Percentiles rank a stretch among this genome's conserved stretches.
These are phyloP conservation scores for Mythimna ferrago DNA, from an alignment of 2,888 invertebrate species.

Conservation along the genomic window DNA sequence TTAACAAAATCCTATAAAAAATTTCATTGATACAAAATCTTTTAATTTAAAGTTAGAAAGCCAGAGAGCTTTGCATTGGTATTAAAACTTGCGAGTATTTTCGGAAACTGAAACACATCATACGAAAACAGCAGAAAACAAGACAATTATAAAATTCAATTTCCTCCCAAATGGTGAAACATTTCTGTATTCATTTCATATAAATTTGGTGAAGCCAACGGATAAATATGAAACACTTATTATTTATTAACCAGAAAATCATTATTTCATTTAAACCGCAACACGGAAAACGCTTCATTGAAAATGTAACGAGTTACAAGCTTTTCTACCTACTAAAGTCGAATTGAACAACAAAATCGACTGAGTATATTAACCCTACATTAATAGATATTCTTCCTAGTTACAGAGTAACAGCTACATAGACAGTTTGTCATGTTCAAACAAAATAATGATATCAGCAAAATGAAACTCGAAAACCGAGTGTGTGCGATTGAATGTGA, in stretches of 20 bases:
- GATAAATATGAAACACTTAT: conserved; percentile 24
- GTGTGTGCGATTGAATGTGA: conserved; percentile 67
- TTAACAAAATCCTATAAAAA: background rate
- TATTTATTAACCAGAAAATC: conserved; percentile 19
- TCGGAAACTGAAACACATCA: background rate
- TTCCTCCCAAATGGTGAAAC: background rate
- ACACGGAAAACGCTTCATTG: conserved; percentile 18
- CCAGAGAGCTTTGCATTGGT: background rate
- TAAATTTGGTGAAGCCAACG: background rate
- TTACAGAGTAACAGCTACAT: background rate
- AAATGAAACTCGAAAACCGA: conserved; percentile 45
- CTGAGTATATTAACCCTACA: background rate
- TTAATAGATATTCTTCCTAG: conserved; percentile 10
- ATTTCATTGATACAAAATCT: background rate
- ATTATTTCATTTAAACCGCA: conserved; percentile 38
- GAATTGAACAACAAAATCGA: background rate
- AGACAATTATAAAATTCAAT: conserved; percentile 5
- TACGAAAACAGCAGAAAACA: too few species aligned
- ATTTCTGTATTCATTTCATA: conserved; percentile 1
- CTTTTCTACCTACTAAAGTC: conserved; percentile 6
- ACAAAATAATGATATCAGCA: conserved; percentile 35
- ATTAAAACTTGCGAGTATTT: conserved; percentile 1
- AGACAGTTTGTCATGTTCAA: conserved; percentile 29
- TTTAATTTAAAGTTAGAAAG: background rate
- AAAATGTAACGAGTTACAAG: conserved; percentile 5